Conservation (phyloP, 2,113 vertebrate species). For the Cephalopterus ornatus region DNA sequence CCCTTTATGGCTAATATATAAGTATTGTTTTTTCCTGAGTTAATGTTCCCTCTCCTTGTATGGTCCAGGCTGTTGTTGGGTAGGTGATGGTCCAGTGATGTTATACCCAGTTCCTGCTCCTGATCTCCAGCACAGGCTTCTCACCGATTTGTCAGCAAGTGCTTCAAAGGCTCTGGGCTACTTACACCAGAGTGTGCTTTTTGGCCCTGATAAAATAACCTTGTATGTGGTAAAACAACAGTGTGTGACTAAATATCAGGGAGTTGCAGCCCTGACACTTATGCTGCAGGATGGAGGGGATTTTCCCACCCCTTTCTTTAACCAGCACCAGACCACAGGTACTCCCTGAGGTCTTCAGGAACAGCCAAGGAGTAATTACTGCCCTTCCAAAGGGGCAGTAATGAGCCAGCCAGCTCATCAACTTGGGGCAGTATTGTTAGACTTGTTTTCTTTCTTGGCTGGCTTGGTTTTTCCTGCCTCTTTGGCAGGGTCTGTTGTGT, state of each 20-base stretch:
- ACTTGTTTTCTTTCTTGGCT: background rate
- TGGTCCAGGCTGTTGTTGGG: background rate
- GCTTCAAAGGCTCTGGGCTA: background rate
- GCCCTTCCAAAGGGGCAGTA: background rate
- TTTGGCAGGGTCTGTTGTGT: background rate
- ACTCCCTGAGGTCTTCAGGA: background rate
- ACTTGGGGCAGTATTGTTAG: background rate
- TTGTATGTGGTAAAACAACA: background rate
- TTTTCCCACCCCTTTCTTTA: background rate
- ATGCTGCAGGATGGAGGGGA: background rate
- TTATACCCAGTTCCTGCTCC: background rate
- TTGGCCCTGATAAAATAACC: background rate
- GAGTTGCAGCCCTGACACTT: background rate
- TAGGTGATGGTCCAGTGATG: background rate
- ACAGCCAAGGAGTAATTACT: background rate
- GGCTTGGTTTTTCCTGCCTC: background rate
- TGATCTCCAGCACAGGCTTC: rapidly evolving
- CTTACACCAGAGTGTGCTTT: too few relatives aligned
- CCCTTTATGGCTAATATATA: background rate
- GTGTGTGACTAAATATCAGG: background rate
- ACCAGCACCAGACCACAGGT: background rate
- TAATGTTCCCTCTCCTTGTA: background rate
- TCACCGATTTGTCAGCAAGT: background rate
- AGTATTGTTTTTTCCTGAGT: background rate
- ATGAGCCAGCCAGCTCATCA: background rate